These are phyloP conservation scores for Oceanites oceanicus DNA, from an alignment of 2,113 vertebrate genomes.

Conservation along the genomic window DNA sequence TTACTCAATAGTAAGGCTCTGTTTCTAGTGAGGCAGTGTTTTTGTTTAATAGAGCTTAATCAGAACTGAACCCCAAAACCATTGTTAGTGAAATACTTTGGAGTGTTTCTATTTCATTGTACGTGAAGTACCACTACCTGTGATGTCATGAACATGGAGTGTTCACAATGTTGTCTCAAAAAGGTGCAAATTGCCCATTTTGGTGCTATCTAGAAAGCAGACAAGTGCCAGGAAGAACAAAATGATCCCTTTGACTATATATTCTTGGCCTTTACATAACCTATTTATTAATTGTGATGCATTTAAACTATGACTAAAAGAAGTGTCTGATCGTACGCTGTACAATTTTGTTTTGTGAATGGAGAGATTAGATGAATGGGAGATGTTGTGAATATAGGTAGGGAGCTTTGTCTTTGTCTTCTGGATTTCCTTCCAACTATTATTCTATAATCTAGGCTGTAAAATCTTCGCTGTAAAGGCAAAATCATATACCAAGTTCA, in stretches of 20 bases:
- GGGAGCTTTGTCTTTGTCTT: neutral
- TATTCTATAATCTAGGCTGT: neutral
- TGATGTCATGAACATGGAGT: neutral
- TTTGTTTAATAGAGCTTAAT: neutral
- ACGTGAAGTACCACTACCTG: neutral
- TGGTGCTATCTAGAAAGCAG: neutral
- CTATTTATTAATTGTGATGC: neutral
- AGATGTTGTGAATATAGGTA: neutral
- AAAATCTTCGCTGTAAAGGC: neutral
- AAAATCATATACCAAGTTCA: neutral
- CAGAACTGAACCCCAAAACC: neutral
- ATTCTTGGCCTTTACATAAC: neutral
- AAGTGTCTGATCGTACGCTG: accelerated
- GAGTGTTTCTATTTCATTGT: neutral
- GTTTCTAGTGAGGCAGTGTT: neutral
- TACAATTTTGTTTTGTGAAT: neutral
- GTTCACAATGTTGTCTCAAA: neutral
- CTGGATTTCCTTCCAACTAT: neutral
- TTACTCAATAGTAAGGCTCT: neutral
- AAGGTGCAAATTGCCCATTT: neutral
- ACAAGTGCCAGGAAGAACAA: neutral
- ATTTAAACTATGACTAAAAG: neutral
- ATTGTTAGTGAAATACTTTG: neutral
- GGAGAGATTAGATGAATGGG: neutral
- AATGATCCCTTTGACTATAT: neutral